Evolutionary conservation across 2,888 invertebrate species (phyloP).

Genomic region (Eupithecia abbreviata): DNA sequence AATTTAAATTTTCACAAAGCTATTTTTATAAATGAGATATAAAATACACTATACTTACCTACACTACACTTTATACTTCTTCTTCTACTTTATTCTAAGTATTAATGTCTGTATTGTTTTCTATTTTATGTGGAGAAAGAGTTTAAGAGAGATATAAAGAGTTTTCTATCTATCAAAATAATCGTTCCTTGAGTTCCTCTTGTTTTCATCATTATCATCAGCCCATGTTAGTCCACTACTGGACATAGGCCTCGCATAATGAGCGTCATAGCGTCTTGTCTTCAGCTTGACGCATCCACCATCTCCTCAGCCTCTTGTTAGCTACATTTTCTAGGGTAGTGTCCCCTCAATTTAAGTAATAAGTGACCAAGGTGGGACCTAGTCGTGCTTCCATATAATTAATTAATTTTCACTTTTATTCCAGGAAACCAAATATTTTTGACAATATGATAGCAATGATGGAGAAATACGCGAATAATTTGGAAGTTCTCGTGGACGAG

Average conservation of each 20-base stretch:
- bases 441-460: constrained; percentile 99
- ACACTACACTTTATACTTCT: too few species aligned
- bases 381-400: not conserved
- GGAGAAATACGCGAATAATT: constrained; percentile 98
- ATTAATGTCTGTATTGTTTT: too few species aligned
- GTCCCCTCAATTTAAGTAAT: not conserved
- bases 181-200: not conserved
- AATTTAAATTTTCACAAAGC: not conserved
- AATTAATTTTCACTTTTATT: constrained; percentile 38
- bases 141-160: too few species aligned
- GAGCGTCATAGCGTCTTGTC: too few species aligned
- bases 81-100: too few species aligned
- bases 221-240: too few species aligned
- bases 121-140: too few species aligned
- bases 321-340: not conserved
- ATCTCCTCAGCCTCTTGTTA: not conserved
- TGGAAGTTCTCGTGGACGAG: constrained; percentile 96
- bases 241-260: too few species aligned
- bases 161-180: too few species aligned
- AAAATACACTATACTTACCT: too few species aligned
- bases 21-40: not conserved
- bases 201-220: not conserved
- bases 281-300: too few species aligned
- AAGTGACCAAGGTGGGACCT: not conserved
- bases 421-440: constrained; percentile 96